Percentiles rank a stretch among this genome's conserved stretches.
These are phyloP conservation scores for Polydrusus tereticollis DNA, from an alignment of 2,888 invertebrate species.

Conservation along the genomic window DNA sequence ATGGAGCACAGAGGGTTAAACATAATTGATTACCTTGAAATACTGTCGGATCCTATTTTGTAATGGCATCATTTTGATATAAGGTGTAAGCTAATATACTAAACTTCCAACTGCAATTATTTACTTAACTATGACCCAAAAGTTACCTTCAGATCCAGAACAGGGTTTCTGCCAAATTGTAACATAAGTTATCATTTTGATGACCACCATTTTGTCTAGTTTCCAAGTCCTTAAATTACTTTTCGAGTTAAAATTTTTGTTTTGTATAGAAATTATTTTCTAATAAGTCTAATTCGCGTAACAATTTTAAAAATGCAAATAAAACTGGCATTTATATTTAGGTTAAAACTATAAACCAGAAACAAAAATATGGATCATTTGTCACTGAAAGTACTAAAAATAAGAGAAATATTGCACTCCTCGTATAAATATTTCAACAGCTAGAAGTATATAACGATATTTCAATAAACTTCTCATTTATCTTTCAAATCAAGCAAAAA, in stretches of 20 bases:
- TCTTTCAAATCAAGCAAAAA: slow-evolving; percentile 17
- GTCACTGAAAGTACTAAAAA: slow-evolving; percentile 1
- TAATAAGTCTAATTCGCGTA: too few species aligned
- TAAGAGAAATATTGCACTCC: slow-evolving; percentile 20
- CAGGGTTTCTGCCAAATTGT: not conserved
- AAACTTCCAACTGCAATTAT: slow-evolving; percentile 10
- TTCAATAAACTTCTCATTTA: slow-evolving; percentile 37
- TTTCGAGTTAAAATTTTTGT: not conserved
- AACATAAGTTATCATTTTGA: not conserved
- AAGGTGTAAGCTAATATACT: slow-evolving; percentile 1
- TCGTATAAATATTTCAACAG: slow-evolving; percentile 33
- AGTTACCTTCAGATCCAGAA: not conserved
- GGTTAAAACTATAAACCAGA: not conserved
- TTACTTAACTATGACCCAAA: slow-evolving; percentile 8
- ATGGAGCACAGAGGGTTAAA: not conserved
- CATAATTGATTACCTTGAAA: slow-evolving; percentile 1
- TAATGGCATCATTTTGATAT: slow-evolving; percentile 2
- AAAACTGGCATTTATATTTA: too few species aligned
- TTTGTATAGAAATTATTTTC: too few species aligned
- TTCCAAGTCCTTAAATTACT: not conserved
- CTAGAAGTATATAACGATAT: slow-evolving; percentile 20
- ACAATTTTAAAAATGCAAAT: too few species aligned
- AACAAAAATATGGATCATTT: slow-evolving; percentile 1
- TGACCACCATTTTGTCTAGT: not conserved
- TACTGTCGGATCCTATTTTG: not conserved